Conservation (phyloP, 2,113 vertebrate species). For the Zootoca vivipara region DNA sequence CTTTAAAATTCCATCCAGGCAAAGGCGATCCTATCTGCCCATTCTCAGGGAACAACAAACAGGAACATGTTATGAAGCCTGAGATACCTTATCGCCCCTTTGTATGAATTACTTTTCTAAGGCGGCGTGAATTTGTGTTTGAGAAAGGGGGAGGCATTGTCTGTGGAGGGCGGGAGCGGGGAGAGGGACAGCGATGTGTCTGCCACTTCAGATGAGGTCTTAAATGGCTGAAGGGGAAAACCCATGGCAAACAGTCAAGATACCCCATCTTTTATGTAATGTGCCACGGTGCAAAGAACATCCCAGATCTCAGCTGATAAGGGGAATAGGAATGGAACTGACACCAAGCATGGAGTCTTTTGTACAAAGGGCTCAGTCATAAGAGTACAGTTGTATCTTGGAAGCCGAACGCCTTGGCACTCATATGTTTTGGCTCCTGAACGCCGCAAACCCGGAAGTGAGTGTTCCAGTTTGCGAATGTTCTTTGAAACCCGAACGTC, state of each 20-base stretch:
- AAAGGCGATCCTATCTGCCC: background rate
- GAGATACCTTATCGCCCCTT: constrained; percentile 28
- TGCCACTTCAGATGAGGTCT: background rate
- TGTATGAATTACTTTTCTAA: constrained; percentile 24
- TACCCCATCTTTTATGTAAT: constrained; percentile 8
- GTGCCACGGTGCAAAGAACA: constrained; percentile 34
- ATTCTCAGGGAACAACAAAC: constrained; percentile 15
- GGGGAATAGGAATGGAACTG: constrained; percentile 9
- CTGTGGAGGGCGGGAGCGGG: background rate
- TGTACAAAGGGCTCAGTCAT: constrained; percentile 21
- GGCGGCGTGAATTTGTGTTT: background rate
- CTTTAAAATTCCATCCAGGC: constrained; percentile 27
- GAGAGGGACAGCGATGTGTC: background rate
- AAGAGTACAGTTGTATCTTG: too few relatives aligned
- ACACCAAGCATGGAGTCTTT: background rate
- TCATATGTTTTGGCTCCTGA: too few relatives aligned
- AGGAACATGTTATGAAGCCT: background rate
- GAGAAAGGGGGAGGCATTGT: constrained; percentile 1
- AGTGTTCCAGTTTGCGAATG: too few relatives aligned
- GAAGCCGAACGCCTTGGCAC: too few relatives aligned
- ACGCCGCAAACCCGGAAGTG: too few relatives aligned
- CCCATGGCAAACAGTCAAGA: background rate
- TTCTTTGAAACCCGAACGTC: too few relatives aligned
- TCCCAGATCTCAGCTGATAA: constrained; percentile 34
- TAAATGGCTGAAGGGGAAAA: constrained; percentile 40